A percentile compares a stretch with the other conserved stretches of the same genome.
phyloP scores from a whole-genome alignment of 2,888 invertebrate genomes.

The Epistrophe eligans region DNA sequence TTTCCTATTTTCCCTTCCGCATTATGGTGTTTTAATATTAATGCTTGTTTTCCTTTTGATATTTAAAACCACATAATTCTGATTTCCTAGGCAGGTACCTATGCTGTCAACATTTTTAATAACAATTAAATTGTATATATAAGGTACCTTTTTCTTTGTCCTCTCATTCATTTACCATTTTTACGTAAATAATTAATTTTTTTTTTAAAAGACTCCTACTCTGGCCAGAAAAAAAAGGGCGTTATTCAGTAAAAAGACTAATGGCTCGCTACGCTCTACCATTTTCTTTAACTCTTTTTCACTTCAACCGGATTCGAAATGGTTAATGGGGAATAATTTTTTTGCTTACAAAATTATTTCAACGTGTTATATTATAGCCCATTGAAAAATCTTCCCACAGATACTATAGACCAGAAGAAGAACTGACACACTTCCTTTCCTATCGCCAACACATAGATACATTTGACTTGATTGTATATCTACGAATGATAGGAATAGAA shows the following conservation, averaged over 20 bases:
- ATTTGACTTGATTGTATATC: neutral
- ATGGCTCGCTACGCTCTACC: neutral
- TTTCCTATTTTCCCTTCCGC: neutral
- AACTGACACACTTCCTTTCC: slow-evolving; percentile 26
- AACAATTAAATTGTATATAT: neutral
- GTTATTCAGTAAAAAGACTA: slow-evolving; percentile 23
- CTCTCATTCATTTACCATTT: neutral
- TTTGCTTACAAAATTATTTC: slow-evolving; percentile 8
- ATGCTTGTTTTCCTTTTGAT: neutral
- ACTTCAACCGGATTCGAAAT: slow-evolving; percentile 4
- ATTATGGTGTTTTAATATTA: neutral
- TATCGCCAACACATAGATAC: slow-evolving; percentile 30
- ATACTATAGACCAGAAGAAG: neutral
- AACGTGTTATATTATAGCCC: slow-evolving; percentile 2
- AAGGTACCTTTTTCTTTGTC: neutral
- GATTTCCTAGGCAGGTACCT: neutral
- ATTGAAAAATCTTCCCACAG: slow-evolving; percentile 26
- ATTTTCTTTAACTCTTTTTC: slow-evolving; percentile 14
- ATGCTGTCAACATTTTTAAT: neutral
- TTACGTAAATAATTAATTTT: slow-evolving; percentile 6
- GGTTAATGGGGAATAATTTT: slow-evolving; percentile 16
- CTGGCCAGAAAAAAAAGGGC: neutral
- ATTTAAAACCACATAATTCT: neutral
- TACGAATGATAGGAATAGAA: neutral
- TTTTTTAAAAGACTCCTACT: neutral